Conservation (phyloP, 2,888 invertebrate genomes). For the Folsomia candida region DNA sequence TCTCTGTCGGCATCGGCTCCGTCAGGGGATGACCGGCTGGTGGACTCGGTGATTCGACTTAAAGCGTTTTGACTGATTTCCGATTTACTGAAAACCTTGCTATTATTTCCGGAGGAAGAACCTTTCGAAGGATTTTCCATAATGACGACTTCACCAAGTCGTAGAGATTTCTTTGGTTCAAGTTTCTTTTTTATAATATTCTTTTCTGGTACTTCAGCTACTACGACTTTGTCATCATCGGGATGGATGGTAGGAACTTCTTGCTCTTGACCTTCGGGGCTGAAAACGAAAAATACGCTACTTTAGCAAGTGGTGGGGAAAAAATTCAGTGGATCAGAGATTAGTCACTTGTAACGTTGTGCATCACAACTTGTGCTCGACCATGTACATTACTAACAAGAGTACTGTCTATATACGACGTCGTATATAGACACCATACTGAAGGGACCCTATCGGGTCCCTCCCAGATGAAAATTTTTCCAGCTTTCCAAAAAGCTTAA, state of each 20-base stretch:
- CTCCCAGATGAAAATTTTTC: too few relatives aligned
- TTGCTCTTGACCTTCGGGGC: conserved; percentile 47
- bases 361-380: too few relatives aligned
- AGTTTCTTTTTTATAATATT: background rate
- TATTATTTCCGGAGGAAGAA: background rate
- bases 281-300: too few relatives aligned
- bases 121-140: conserved; percentile 14
- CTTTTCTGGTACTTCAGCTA: background rate
- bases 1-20: conserved; percentile 39
- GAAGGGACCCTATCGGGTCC: too few relatives aligned
- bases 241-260: conserved; percentile 32
- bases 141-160: conserved; percentile 18
- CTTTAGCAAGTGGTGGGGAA: too few relatives aligned
- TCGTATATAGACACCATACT: too few relatives aligned
- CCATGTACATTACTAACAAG: too few relatives aligned
- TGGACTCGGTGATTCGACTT: conserved; percentile 34
- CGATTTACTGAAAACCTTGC: conserved; percentile 30
- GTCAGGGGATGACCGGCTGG: conserved; percentile 37
- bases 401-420: too few relatives aligned
- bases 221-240: background rate
- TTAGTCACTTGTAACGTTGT: too few relatives aligned
- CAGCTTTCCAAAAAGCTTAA: too few relatives aligned
- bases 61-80: conserved; percentile 38
- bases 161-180: conserved; percentile 4
- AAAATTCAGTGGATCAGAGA: too few relatives aligned